A percentile compares a stretch with the other conserved stretches of the same genome.
Conservation (phyloP, 2,888 invertebrate species). For the Cyclophora albipunctata region DNA sequence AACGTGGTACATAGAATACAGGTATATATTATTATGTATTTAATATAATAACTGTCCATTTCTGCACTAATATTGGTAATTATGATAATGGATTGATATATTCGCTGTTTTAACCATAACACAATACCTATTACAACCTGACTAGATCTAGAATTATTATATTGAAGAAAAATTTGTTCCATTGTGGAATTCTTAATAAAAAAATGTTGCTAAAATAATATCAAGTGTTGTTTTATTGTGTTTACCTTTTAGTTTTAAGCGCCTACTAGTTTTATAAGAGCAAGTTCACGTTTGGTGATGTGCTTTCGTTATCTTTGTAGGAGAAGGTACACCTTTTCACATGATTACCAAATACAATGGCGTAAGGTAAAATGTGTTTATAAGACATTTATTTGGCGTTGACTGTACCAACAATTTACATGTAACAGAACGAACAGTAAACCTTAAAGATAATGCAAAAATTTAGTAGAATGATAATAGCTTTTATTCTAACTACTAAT, state of each 20-base stretch:
- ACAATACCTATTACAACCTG: constrained; percentile 55
- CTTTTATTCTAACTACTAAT: too few species aligned
- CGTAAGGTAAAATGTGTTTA: too few species aligned
- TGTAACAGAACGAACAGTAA: too few species aligned
- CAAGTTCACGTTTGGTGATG: too few species aligned
- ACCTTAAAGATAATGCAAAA: too few species aligned
- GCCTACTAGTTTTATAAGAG: too few species aligned
- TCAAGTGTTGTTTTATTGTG: constrained; percentile 44
- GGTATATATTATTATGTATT: constrained; percentile 32
- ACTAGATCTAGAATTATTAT: constrained; percentile 62
- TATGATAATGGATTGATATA: constrained; percentile 14
- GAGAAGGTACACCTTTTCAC: too few species aligned
- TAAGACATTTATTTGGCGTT: too few species aligned
- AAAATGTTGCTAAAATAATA: constrained; percentile 74
- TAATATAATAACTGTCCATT: constrained; percentile 38
- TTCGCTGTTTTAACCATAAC: constrained; percentile 12
- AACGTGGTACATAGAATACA: constrained; percentile 40
- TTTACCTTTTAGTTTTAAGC: neutral
- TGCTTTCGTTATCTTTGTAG: too few species aligned
- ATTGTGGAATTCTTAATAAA: constrained; percentile 76
- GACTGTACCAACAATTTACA: too few species aligned
- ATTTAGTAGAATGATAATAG: too few species aligned
- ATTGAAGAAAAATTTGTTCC: constrained; percentile 68
- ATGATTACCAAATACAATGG: too few species aligned
- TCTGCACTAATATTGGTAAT: constrained; percentile 43